Percentiles rank a stretch among this genome's conserved stretches.
Conservation (phyloP, 2,113 vertebrate species). For the Oncorhynchus keta region DNA sequence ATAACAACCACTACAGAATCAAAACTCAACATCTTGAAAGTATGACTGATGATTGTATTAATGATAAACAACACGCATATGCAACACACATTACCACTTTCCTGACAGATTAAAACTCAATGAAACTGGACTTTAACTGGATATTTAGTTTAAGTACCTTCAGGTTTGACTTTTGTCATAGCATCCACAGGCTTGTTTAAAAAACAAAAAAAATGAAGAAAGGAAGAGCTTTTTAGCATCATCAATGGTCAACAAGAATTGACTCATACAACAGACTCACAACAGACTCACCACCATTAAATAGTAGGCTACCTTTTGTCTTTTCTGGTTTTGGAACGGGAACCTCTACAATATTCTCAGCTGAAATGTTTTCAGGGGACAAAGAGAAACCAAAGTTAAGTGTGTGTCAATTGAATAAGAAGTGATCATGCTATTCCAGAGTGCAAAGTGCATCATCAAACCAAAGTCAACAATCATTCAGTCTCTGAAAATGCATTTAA, state of each 20-base stretch:
- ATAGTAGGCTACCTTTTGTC: slow-evolving; percentile 32
- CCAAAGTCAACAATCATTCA: background rate
- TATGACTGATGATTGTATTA: too few relatives aligned
- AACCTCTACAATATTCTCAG: slow-evolving; percentile 12
- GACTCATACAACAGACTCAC: background rate
- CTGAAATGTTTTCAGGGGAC: slow-evolving; percentile 2
- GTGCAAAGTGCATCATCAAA: background rate
- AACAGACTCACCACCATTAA: background rate
- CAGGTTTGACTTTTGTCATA: background rate
- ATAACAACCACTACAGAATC: too few relatives aligned
- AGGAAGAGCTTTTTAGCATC: background rate
- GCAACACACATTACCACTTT: too few relatives aligned
- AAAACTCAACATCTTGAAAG: too few relatives aligned
- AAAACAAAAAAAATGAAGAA: background rate
- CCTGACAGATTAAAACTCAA: too few relatives aligned
- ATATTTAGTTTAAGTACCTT: background rate
- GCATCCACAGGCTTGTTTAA: background rate
- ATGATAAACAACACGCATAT: too few relatives aligned
- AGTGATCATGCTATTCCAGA: background rate
- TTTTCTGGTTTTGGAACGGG: slow-evolving; percentile 11
- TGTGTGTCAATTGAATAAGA: background rate
- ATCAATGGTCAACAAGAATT: too few relatives aligned
- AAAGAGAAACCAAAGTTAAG: background rate
- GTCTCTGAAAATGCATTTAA: too few relatives aligned
- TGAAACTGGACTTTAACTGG: too few relatives aligned